Conservation (phyloP, 1,140 invertebrate genomes). For the Drosophila orosa region DNA sequence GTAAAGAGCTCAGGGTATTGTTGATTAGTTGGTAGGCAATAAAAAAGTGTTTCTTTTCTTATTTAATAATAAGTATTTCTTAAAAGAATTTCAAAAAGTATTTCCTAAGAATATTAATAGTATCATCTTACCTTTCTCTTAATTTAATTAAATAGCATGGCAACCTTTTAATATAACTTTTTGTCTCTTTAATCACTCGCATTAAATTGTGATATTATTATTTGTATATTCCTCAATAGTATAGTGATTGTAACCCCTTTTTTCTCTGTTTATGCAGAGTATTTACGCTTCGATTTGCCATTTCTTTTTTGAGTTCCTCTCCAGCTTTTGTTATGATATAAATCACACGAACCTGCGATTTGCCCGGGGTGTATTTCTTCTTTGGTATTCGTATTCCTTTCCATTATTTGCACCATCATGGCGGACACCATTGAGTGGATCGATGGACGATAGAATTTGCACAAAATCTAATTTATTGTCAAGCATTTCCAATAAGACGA, state of each 20-base stretch:
- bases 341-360: conserved; percentile 66
- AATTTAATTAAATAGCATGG: too few relatives aligned
- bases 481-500: conserved; percentile 66
- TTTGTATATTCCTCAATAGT: background rate
- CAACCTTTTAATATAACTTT: too few relatives aligned
- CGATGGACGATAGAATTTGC: conserved; percentile 61
- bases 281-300: conserved; percentile 12
- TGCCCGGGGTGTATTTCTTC: conserved; percentile 34
- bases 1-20: too few relatives aligned
- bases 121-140: too few relatives aligned
- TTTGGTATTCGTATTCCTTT: conserved; percentile 21
- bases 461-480: conserved; percentile 81
- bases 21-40: too few relatives aligned
- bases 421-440: conserved; percentile 59
- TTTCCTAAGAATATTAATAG: too few relatives aligned
- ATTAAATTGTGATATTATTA: background rate
- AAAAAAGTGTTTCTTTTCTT: too few relatives aligned
- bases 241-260: background rate
- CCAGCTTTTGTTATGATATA: conserved; percentile 55
- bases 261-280: conserved; percentile 13
- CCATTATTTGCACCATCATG: conserved; percentile 66
- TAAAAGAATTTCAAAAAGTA: too few relatives aligned
- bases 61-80: too few relatives aligned
- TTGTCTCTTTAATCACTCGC: too few relatives aligned
- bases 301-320: conserved; percentile 24